phyloP scores from a whole-genome alignment of 2,888 invertebrate genomes.

The Liopterus haemorrhoidalis region DNA sequence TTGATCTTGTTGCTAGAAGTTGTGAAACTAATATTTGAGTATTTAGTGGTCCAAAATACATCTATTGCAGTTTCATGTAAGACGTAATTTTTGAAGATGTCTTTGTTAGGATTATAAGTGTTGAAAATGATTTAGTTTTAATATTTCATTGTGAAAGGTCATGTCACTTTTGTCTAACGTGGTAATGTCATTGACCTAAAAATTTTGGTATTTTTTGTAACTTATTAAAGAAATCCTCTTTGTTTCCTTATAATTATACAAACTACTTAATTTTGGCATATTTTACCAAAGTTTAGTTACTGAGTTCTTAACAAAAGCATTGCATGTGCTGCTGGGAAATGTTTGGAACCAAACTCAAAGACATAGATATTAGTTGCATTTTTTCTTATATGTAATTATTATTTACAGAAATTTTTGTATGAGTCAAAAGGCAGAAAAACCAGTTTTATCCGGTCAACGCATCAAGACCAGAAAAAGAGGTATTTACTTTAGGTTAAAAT shows the following conservation, averaged over 20 bases:
- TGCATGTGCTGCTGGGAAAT: too few relatives aligned
- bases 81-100: neutral
- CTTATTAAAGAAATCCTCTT: too few relatives aligned
- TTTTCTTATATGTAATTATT: too few relatives aligned
- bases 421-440: conserved; percentile 99
- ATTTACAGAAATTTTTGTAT: conserved; percentile 70
- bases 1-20: conserved; percentile 1
- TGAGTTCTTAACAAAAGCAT: too few relatives aligned
- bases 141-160: too few relatives aligned
- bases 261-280: too few relatives aligned
- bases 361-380: too few relatives aligned
- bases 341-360: too few relatives aligned
- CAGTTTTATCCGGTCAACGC: conserved; percentile 99
- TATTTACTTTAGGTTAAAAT: too few relatives aligned
- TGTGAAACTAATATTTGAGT: neutral
- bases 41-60: neutral
- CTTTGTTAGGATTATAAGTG: neutral
- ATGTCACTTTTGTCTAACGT: conserved; percentile 17
- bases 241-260: too few relatives aligned
- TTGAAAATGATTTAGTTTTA: conserved; percentile 5
- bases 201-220: conserved; percentile 9
- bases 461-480: conserved; percentile 99
- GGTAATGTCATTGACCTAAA: conserved; percentile 20
- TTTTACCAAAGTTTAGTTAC: too few relatives aligned
- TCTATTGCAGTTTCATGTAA: neutral